Base-by-base conservation (phyloP, 2,888 invertebrate species). In the Acronicta leporina region DNA sequence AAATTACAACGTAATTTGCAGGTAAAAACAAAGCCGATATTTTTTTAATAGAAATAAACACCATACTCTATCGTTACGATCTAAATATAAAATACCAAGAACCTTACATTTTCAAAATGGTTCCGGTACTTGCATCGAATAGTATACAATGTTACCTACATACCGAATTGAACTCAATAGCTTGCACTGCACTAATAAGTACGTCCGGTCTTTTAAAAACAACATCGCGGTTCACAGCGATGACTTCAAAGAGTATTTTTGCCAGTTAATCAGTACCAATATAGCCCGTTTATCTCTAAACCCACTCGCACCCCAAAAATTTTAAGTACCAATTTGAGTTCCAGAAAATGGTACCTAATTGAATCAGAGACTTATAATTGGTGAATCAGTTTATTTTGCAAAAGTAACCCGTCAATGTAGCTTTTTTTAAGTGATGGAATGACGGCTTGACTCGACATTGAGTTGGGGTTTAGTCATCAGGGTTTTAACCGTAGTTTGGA, bases 341-440 rank as follows among this genome's bases (percentile, higher is more conserved):
- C 50, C 68, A 54, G 52, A 67, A 38, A 69, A 73, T 62, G 57
- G 42, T 27, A 7, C 47, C 7, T 75, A 75, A 77, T 77, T 75
- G 68, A 70, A 70, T 70, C 64, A 69, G 62, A 64, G 52, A 7
- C 38, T 60, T 63, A 13, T 68, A 61, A 75, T 67, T 76, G 76
- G 40, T 71, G 75, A 77, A 71, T 73, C 75, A 77, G 67, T 54
- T 62, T 56, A 62, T 64, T 70, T 77, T 63, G 27, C 45, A 60
- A 57, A 65, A 62, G 53, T 58, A 71, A 65, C 35, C 27, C 49
- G 33, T 46, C 40, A 44, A 50, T 56, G 46, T 59, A 43, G 16
- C 25, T 16, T 56, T 53, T n/a, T 62, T 52, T 48, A 59, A 63
- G 5, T 27, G 46, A 33, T 42, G 6, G 16, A 58, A 46, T 59